Conservation (phyloP, 2,888 invertebrate genomes). For the Microctonus hyperodae region DNA sequence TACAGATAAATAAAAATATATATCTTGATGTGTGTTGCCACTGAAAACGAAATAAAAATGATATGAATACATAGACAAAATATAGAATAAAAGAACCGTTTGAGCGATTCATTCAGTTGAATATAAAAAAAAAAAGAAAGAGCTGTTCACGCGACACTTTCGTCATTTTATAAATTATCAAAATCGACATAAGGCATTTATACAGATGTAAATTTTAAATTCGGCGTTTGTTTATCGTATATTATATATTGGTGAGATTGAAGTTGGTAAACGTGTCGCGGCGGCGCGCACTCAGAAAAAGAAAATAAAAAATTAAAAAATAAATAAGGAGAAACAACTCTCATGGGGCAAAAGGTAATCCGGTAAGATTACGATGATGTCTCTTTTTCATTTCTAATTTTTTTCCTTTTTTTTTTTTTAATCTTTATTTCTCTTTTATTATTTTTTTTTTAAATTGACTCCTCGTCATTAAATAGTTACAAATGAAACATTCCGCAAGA, state of each 20-base stretch:
- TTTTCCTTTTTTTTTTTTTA: not conserved
- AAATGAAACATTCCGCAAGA: slow-evolving; percentile 32
- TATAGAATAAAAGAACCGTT: slow-evolving; percentile 23
- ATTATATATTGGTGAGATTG: not conserved
- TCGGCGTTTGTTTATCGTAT: slow-evolving; percentile 24
- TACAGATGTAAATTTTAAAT: slow-evolving; percentile 26
- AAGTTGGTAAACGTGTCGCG: not conserved
- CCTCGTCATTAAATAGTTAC: slow-evolving; percentile 37
- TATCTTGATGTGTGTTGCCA: not conserved
- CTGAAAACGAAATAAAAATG: slow-evolving; percentile 26
- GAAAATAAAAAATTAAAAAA: not conserved
- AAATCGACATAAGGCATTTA: slow-evolving; percentile 26
- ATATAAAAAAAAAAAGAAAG: slow-evolving; percentile 2
- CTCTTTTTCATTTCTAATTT: slow-evolving; percentile 12
- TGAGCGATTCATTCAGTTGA: slow-evolving; percentile 21
- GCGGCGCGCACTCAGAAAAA: not conserved
- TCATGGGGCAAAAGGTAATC: slow-evolving; percentile 8
- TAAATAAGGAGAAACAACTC: not conserved
- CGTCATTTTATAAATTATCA: slow-evolving; percentile 26
- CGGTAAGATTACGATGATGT: slow-evolving; percentile 20
- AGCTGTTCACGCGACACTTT: slow-evolving; percentile 29
- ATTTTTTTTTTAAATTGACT: slow-evolving; percentile 28
- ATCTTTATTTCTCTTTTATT: slow-evolving; percentile 12
- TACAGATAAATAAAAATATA: not conserved
- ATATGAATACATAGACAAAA: slow-evolving; percentile 14